Evolutionary conservation across 2,113 vertebrate species (phyloP), one percentile per base, ranked within the genome.

Genomic region (Saguinus midas): DNA sequence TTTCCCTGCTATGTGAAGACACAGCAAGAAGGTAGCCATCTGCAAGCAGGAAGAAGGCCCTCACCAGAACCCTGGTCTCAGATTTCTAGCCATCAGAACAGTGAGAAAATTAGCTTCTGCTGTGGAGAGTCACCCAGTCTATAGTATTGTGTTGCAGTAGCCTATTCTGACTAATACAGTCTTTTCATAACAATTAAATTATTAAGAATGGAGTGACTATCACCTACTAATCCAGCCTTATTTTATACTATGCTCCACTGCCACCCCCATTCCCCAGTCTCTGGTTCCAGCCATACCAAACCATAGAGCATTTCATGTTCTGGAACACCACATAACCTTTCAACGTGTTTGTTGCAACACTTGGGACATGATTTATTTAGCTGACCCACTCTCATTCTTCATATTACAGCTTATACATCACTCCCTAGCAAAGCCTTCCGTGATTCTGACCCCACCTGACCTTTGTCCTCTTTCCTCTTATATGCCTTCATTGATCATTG

Each of bases 321-420:
- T 90, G 87, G 29, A 95, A 40, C 12, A 90, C 17, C 87, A 50
- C 27, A 43, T 14, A 23, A 35, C 14, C 17, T 79, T 92, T 87
- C 43, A 35, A 57, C 2, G 21, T 70, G 64, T 70, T 92, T 79
- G 6, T 45, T 37, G 55, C 21, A 79, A 25, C 82, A 32, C 10
- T 40, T 87, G 40, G 23, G 61, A 29, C 18, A 23, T 79, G 29
- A 70, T 85, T 70, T 97, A 48, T n/a, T 86, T 79, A 76, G 55
- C 35, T 94, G 21, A 84, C 29, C n/a, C 50, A 72, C 76, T 88
- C 43, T 93, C 6, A 37, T 91, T 80, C 55, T 91, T 96, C 73
- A 70, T 6, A 94, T 48, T 83, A 81, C 18, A 72, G 16, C 18
- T 66, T 78, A 87, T 52, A 37, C 43, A 45, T 68, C 18, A 70